Conservation (phyloP, 2,888 invertebrate species). For the Hirudinaria manillensis region DNA sequence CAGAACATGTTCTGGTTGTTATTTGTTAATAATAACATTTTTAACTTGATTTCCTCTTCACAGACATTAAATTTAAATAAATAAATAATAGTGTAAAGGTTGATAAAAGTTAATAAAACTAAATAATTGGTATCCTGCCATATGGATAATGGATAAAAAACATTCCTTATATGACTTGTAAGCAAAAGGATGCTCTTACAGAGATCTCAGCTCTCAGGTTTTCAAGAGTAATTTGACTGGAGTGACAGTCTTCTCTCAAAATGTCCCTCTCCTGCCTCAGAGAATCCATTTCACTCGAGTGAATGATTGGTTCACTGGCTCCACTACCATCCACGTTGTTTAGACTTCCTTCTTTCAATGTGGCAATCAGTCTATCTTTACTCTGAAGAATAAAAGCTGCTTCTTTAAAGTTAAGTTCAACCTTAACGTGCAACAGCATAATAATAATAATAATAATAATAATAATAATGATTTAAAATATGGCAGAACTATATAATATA, state of each 20-base stretch:
- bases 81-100: no score
- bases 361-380: conserved; percentile 63
- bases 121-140: no score
- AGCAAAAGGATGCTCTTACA: conserved; percentile 43
- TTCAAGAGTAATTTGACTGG: conserved; percentile 55
- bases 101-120: no score
- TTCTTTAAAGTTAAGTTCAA: not conserved
- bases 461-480: no score
- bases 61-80: no score
- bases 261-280: conserved; percentile 61
- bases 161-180: no score
- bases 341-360: conserved; percentile 39
- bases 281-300: conserved; percentile 60
- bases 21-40: no score
- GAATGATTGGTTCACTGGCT: conserved; percentile 43
- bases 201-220: conserved; percentile 57
- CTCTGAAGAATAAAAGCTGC: conserved; percentile 44
- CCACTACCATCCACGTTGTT: conserved; percentile 38
- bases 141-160: no score
- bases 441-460: no score
- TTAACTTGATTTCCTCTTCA: no score
- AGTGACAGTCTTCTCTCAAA: conserved; percentile 61
- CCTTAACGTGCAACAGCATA: not conserved
- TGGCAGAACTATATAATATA: not conserved
- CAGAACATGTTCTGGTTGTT: no score